Base-by-base conservation (phyloP, 2,888 invertebrate genomes). In the Athalia rosae region DNA sequence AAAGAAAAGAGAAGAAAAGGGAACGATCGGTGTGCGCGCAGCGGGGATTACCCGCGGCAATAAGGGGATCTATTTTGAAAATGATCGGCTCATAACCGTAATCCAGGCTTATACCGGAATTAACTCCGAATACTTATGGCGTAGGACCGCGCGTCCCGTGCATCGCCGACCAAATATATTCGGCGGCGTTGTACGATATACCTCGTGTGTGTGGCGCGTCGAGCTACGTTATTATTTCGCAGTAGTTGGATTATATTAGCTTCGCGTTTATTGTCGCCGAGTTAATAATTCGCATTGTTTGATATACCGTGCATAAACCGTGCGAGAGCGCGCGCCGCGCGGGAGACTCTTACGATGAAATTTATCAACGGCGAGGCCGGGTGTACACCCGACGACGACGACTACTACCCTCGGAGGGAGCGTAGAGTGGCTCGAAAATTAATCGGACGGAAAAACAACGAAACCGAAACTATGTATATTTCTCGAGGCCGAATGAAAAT, bases 51-150 rank as follows among this genome's bases (percentile, higher is more conserved):
- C 13, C 53, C 69, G 69, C 69, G 69, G 69, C 56, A 71, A 58
- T 58, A 71, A 71, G 69, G 58, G 71, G 43, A 8, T 56, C 58
- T 13, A 69, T 58, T 71, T 58, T 71, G 41, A 58, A 50, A 58
- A 58, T 58, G 69, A 71, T 71, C 69, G 69, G 69, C 69, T 71
- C 69, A 71, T 71, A 71, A 71, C 69, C 69, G 56, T 71, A 71
- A 71, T 58, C 69, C 69, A 41, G 45, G 69, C 43, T 71, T 43
- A 71, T 71, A 71, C 58, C 56, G 43, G 69, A 58, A 11, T 71
- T 43, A 28, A 58, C 13, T 56, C 50, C 43, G n/a, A 28, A 28
- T 43, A 58, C 69, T 71, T 28, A 71, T 71, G 28, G n/a, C n/a
- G n/a, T n/a, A n/a, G n/a, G n/a, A n/a, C n/a, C n/a, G n/a, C n/a